phyloP scores from a whole-genome alignment of 1,140 invertebrate genomes.

The Meloidogyne hapla region DNA sequence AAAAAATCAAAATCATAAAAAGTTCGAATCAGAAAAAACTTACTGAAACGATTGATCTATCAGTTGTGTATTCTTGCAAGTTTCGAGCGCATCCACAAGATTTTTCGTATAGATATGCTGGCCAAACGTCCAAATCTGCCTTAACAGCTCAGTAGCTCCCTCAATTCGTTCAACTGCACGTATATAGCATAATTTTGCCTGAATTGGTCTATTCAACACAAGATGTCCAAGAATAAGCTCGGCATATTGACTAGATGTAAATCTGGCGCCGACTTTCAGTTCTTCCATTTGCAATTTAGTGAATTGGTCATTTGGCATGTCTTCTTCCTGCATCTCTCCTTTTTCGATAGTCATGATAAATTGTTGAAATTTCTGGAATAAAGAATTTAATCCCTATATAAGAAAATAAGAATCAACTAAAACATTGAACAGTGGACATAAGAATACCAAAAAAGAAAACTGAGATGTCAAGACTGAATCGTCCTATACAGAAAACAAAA shows the following conservation, averaged over 20 bases:
- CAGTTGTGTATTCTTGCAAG: not conserved
- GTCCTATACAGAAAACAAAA: no score
- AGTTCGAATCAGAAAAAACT: not conserved
- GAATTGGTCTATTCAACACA: not conserved
- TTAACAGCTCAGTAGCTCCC: not conserved
- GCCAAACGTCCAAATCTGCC: constrained; percentile 20
- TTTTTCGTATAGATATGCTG: constrained; percentile 1
- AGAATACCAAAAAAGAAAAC: no score
- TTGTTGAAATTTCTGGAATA: not conserved
- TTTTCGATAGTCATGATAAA: constrained; percentile 69
- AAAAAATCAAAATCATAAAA: not conserved
- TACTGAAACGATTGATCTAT: not conserved
- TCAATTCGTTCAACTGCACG: constrained; percentile 19
- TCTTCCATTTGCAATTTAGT: constrained; percentile 14
- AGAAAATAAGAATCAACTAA: no score
- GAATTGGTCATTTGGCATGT: constrained; percentile 76
- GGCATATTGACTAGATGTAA: constrained; percentile 1
- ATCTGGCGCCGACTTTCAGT: not conserved
- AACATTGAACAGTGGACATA: no score
- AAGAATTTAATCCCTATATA: no score
- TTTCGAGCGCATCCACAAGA: not conserved
- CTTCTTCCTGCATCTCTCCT: constrained; percentile 80
- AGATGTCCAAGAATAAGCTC: constrained; percentile 18
- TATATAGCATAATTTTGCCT: constrained; percentile 28
- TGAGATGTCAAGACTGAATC: no score